These are phyloP conservation scores for Apodemia zela DNA, from an alignment of 2,888 invertebrate species.

Conservation along the genomic window DNA sequence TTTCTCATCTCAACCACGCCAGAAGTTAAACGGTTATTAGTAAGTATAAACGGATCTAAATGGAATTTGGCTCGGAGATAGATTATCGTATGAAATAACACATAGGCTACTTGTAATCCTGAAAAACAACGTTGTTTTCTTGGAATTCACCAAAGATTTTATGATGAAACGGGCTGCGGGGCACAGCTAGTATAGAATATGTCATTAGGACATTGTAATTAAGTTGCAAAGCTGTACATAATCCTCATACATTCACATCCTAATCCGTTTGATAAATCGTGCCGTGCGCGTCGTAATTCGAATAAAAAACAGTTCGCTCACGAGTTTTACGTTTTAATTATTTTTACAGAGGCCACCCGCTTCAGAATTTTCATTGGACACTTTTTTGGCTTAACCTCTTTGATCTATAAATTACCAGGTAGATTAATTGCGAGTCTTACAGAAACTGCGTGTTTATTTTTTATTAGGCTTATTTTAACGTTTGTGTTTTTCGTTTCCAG, in stretches of 20 bases:
- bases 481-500: no score
- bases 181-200: no score
- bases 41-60: no score
- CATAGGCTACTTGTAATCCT: no score
- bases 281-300: background rate
- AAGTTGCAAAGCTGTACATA: background rate
- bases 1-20: no score
- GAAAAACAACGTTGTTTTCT: no score
- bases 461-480: no score
- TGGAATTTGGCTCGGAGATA: no score
- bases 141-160: no score
- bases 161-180: no score
- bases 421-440: background rate
- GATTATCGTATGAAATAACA: no score
- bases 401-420: background rate
- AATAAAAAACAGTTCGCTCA: background rate
- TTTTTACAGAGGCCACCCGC: conserved; percentile 1
- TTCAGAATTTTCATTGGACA: background rate
- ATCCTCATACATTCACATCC: conserved; percentile 4
- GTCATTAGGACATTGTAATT: background rate
- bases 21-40: no score
- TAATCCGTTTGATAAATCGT: conserved; percentile 7
- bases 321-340: conserved; percentile 14
- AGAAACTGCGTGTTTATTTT: background rate
- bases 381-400: background rate